Base-by-base conservation (phyloP, 2,113 vertebrate species). In the Crocuta crocuta region DNA sequence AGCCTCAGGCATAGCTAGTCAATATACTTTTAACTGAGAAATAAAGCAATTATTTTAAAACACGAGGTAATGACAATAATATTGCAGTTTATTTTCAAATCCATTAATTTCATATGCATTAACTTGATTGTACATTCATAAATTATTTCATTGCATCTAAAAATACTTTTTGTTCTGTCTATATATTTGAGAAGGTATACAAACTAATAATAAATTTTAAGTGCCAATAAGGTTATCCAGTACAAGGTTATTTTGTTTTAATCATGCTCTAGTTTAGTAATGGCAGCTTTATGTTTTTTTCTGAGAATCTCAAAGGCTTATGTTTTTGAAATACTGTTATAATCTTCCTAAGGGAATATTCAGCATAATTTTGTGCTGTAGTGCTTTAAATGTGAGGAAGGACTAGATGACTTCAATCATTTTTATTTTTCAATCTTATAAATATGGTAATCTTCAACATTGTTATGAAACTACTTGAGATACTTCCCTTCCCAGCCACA, bases 1-100 rank as follows among this genome's bases (percentile, higher is more conserved):
- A 28, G 19, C 80, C 73, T 70, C 33, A 82, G 53, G 7, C 26
- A 63, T 55, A 65, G 43, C 53, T 70, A 45, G 15, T 91, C 68
- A 81, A 1, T 79, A 21, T 35, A 55, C 26, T 43, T 71, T 89
- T 61, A 85, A 39, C 16, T 94, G 35, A 68, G 45, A 90, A 78
- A 58, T 93, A 68, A 91, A 89, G 78, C 35, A 45, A 55, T 73
- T 90, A 90, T 95, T 95, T 94, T 74, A 89, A 80, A 96, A 80
- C 15, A 39, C 8, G 50, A 89, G 21, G 9, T 81, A 66, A 74
- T 74, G 53, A 58, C 43, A 90, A 7, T 73, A 35, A 61, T 76
- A 26, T 61, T 66, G 24, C n/a, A 70, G 61, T 92, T 95, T 82
- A 45, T 74, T 95, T 92, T 88, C 4, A 90, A 74, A 66, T 63